A percentile compares a stretch with the other conserved stretches of the same genome.
Conservation (phyloP, 2,113 vertebrate genomes). For the Coptodon bakossiorum region DNA sequence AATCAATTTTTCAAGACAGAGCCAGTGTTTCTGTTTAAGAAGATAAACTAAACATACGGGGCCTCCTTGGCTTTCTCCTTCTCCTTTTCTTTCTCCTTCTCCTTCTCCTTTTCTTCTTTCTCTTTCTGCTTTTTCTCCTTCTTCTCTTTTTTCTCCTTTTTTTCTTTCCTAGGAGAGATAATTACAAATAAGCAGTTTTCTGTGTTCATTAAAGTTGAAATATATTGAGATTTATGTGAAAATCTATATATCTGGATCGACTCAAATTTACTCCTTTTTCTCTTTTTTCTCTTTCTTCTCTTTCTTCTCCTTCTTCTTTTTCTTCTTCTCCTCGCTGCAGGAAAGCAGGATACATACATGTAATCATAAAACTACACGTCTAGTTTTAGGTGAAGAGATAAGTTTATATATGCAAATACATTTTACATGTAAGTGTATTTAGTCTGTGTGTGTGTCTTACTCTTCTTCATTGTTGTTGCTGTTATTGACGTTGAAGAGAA, state of each 20-base stretch:
- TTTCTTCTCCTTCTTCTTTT: slow-evolving; percentile 55
- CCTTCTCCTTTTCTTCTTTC: slow-evolving; percentile 49
- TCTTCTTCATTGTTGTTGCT: slow-evolving; percentile 90
- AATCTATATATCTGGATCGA: not conserved
- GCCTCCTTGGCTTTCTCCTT: slow-evolving; percentile 75
- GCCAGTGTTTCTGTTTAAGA: not conserved
- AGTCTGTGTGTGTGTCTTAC: slow-evolving; percentile 34
- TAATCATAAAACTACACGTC: not conserved
- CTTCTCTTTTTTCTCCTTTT: slow-evolving; percentile 67
- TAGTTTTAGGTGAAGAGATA: not conserved
- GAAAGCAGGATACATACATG: not conserved
- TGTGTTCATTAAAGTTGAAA: not conserved
- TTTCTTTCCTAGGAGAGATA: slow-evolving; percentile 69
- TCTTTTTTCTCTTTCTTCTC: slow-evolving; percentile 54
- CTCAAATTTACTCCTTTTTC: slow-evolving; percentile 45
- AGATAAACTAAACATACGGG: slow-evolving; percentile 58
- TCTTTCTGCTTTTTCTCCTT: slow-evolving; percentile 52
- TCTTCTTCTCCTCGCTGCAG: slow-evolving; percentile 59
- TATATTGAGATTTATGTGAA: not conserved
- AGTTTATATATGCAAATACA: not conserved
- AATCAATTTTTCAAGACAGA: fast-evolving
- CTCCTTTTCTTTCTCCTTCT: slow-evolving; percentile 54
- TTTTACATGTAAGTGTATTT: not conserved
- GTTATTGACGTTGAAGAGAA: slow-evolving; percentile 82
- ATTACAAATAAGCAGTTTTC: not conserved